phyloP scores from a whole-genome alignment of 2,888 invertebrate species.

The Sipha maydis region DNA sequence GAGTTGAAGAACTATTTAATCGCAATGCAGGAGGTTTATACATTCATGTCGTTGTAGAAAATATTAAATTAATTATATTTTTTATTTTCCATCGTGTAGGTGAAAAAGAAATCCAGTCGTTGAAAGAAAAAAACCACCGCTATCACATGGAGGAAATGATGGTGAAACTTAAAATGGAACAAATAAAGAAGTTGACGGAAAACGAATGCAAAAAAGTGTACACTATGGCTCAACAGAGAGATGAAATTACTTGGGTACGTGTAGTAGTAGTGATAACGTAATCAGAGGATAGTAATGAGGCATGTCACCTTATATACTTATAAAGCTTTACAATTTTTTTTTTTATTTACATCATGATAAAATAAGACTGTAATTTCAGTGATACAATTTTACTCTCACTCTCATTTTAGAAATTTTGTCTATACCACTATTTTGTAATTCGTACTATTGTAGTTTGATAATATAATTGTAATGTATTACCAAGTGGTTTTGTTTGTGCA shows the following conservation, averaged over 20 bases:
- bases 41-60: neutral
- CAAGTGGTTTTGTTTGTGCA: neutral
- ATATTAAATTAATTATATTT: neutral
- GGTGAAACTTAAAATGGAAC: conserved; percentile 75
- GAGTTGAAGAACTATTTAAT: conserved; percentile 4
- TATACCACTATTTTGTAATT: too few species aligned
- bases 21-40: conserved; percentile 41
- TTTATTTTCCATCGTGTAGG: conserved; percentile 70
- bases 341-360: too few species aligned
- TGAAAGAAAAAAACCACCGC: conserved; percentile 48
- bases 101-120: conserved; percentile 70
- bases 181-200: conserved; percentile 74
- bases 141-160: conserved; percentile 64
- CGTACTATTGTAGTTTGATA: too few species aligned
- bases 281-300: neutral
- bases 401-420: too few species aligned
- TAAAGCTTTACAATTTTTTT: too few species aligned
- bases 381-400: too few species aligned
- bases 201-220: conserved; percentile 75
- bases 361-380: too few species aligned
- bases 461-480: neutral
- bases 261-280: neutral
- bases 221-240: conserved; percentile 76
- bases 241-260: conserved; percentile 77
- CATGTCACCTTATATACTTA: neutral